These are phyloP conservation scores for Macrobrachium rosenbergii DNA, from an alignment of 1,140 invertebrate species.

Conservation along the genomic window DNA sequence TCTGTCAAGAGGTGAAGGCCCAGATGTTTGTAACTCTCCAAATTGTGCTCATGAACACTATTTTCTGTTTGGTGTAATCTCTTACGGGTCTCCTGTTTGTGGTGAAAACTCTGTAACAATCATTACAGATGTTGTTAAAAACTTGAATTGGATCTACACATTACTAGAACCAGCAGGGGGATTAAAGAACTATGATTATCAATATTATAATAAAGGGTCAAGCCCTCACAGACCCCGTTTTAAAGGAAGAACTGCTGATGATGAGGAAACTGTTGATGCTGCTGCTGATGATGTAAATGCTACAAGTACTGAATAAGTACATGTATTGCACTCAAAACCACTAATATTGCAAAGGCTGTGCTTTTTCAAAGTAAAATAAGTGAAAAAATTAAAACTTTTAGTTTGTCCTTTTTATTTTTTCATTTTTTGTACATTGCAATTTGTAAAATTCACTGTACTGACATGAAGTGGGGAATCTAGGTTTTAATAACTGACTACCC, in stretches of 20 bases:
- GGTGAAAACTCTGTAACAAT: slow-evolving; percentile 48
- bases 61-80: slow-evolving; percentile 51
- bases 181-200: slow-evolving; percentile 24
- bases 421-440: too few relatives aligned
- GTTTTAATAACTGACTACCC: too few relatives aligned
- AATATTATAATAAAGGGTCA: slow-evolving; percentile 4
- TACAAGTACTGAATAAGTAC: background rate
- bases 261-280: background rate
- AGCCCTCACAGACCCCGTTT: background rate
- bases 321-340: too few relatives aligned
- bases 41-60: slow-evolving; percentile 49
- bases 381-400: too few relatives aligned
- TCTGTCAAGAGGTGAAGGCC: slow-evolving; percentile 31
- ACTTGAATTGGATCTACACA: slow-evolving; percentile 46
- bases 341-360: too few relatives aligned
- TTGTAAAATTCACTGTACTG: too few relatives aligned
- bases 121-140: slow-evolving; percentile 39
- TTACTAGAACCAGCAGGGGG: slow-evolving; percentile 25
- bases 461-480: too few relatives aligned
- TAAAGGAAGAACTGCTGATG: background rate
- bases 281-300: background rate
- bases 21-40: background rate
- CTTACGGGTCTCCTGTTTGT: slow-evolving; percentile 49
- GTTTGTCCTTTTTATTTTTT: too few relatives aligned
- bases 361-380: too few relatives aligned